Conservation (phyloP, 2,888 invertebrate genomes). For the Agonopterix alstromeriana region DNA sequence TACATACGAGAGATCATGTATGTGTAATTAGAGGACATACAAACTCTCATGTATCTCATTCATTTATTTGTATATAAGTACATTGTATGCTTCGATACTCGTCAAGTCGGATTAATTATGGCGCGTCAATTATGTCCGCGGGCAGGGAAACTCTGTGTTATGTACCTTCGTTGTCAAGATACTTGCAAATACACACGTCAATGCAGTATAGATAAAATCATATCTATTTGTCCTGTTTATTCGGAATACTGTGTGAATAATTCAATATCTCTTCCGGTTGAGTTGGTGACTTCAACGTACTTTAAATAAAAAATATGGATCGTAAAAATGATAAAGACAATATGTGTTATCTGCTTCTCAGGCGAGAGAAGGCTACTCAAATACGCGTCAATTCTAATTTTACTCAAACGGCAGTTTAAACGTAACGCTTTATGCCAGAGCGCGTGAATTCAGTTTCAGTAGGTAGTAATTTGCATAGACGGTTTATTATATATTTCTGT, state of each 20-base stretch:
- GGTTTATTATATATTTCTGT: conserved; percentile 9
- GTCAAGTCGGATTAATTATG: no score
- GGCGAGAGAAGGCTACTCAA: neutral
- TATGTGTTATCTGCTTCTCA: neutral
- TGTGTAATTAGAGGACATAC: no score
- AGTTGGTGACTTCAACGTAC: conserved; percentile 6
- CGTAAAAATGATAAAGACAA: neutral
- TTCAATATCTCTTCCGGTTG: conserved; percentile 18
- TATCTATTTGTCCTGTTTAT: conserved; percentile 18
- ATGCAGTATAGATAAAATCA: conserved; percentile 20
- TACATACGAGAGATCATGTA: no score
- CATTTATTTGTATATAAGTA: no score
- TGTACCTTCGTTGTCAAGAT: no score
- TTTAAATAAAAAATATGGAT: neutral
- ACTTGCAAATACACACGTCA: conserved; percentile 10
- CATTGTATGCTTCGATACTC: no score
- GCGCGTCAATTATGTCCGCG: no score
- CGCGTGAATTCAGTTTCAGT: conserved; percentile 10
- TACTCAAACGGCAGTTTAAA: conserved; percentile 3
- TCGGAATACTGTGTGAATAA: conserved; percentile 20
- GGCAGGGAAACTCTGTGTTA: no score
- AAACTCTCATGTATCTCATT: no score
- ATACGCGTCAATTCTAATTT: conserved; percentile 3
- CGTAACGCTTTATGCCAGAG: conserved; percentile 2
- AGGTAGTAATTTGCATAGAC: conserved; percentile 17